Percentiles rank a stretch among this genome's conserved stretches.
phyloP scores from a whole-genome alignment of 2,888 invertebrate genomes.

The Ormyrus pomaceus region DNA sequence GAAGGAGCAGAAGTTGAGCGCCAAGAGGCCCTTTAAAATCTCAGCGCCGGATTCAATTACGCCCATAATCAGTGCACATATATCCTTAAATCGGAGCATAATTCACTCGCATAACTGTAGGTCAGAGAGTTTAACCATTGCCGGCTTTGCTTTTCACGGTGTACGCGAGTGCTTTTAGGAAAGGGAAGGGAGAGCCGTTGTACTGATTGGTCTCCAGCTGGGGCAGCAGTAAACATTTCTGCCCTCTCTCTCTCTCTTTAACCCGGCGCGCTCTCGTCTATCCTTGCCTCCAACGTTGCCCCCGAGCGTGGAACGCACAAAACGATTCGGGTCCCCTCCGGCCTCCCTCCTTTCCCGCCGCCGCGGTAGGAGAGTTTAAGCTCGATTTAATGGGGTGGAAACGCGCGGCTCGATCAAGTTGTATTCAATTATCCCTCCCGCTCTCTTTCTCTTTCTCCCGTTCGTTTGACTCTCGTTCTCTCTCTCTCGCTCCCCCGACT shows the following conservation, averaged over 20 bases:
- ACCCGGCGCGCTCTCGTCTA: slow-evolving; percentile 31
- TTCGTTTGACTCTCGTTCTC: slow-evolving; percentile 36
- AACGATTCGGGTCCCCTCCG: slow-evolving; percentile 23
- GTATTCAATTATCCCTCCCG: slow-evolving; percentile 75
- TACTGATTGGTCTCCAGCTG: slow-evolving; percentile 74
- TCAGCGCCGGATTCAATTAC: slow-evolving; percentile 63
- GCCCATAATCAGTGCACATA: slow-evolving; percentile 60
- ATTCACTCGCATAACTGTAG: slow-evolving; percentile 68
- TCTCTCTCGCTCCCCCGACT: slow-evolving; percentile 18
- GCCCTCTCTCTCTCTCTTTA: slow-evolving; percentile 35
- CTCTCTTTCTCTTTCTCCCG: slow-evolving; percentile 55
- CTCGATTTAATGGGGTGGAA: slow-evolving; percentile 76
- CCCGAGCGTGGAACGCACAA: slow-evolving; percentile 25
- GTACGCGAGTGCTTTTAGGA: background rate
- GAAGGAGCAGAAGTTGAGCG: background rate
- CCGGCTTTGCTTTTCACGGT: slow-evolving; percentile 27
- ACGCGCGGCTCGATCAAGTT: slow-evolving; percentile 75
- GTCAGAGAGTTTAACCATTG: slow-evolving; percentile 67
- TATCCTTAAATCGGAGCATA: slow-evolving; percentile 62
- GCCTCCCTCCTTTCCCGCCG: slow-evolving; percentile 36
- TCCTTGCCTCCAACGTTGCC: slow-evolving; percentile 39
- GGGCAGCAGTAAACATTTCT: slow-evolving; percentile 73
- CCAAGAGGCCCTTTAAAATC: slow-evolving; percentile 55
- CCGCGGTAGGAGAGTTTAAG: slow-evolving; percentile 68
- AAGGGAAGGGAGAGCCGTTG: slow-evolving; percentile 55